Conservation (phyloP, 2,888 invertebrate genomes). For the Phyto melanocephala region DNA sequence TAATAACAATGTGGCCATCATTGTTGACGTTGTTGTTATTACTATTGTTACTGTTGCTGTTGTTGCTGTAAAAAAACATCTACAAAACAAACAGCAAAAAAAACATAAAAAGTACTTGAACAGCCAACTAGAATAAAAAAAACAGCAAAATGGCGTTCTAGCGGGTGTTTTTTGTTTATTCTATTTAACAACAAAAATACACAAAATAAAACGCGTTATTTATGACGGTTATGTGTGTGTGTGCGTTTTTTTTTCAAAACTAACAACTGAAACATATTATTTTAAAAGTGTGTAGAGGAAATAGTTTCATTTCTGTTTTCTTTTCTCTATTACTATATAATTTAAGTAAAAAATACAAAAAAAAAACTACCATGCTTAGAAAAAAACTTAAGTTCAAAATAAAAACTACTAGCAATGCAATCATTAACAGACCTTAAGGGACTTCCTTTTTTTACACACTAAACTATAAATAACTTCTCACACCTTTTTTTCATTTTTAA, state of each 20-base stretch:
- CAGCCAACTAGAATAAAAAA: constrained; percentile 13
- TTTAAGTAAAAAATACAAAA: constrained; percentile 4
- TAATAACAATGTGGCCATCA: constrained; percentile 64
- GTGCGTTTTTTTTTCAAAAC: neutral
- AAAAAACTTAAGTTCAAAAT: too few relatives aligned
- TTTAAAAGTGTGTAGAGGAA: neutral
- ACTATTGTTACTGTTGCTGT: constrained; percentile 39
- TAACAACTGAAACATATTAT: constrained; percentile 41
- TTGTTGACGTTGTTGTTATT: constrained; percentile 56
- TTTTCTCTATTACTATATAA: constrained; percentile 6
- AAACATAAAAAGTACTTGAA: constrained; percentile 15
- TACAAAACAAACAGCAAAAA: constrained; percentile 40
- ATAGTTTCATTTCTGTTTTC: neutral
- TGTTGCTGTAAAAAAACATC: constrained; percentile 36
- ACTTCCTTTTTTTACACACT: constrained; percentile 3
- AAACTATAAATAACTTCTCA: neutral
- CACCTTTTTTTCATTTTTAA: too few relatives aligned
- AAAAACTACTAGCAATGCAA: constrained; percentile 19
- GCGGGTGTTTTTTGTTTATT: constrained; percentile 52
- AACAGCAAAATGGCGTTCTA: constrained; percentile 64
- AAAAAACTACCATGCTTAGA: neutral
- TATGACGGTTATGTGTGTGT: constrained; percentile 9
- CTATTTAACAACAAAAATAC: constrained; percentile 21
- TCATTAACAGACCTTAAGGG: constrained; percentile 59
- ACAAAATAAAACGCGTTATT: constrained; percentile 36